These are phyloP conservation scores for Diachasma alloeum DNA, from an alignment of 1,140 invertebrate species.

Conservation along the genomic window DNA sequence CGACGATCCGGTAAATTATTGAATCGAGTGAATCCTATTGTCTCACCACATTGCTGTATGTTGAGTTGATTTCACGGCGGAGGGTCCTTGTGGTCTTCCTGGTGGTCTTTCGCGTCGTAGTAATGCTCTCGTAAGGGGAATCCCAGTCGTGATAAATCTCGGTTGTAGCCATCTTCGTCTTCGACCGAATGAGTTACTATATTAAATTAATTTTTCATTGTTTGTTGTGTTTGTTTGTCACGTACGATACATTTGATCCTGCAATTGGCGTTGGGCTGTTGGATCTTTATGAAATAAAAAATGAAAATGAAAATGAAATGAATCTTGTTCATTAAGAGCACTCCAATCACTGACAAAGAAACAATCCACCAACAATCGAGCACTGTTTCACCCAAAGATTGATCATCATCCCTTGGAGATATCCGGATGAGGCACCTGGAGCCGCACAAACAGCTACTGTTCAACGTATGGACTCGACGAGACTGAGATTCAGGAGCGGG, in stretches of 20 bases:
- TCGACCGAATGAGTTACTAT: too few species aligned
- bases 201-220: too few species aligned
- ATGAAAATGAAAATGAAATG: too few species aligned
- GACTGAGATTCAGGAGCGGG: constrained; percentile 5
- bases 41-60: not conserved
- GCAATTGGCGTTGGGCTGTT: too few species aligned
- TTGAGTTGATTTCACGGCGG: not conserved
- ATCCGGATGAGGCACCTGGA: not conserved
- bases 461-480: not conserved
- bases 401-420: not conserved
- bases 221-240: too few species aligned
- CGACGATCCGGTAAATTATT: too few species aligned
- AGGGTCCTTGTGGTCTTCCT: not conserved
- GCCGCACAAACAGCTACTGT: not conserved
- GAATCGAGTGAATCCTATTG: not conserved
- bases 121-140: not conserved
- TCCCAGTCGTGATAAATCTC: constrained; percentile 4
- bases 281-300: too few species aligned
- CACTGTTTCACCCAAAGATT: not conserved
- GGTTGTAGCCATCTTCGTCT: not conserved
- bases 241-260: too few species aligned
- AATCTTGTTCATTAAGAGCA: not conserved
- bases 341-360: not conserved
- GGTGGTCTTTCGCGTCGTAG: not conserved
- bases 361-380: not conserved